These are phyloP conservation scores for Mizuhopecten yessoensis DNA, from an alignment of 1,140 invertebrate genomes.

Conservation along the genomic window DNA sequence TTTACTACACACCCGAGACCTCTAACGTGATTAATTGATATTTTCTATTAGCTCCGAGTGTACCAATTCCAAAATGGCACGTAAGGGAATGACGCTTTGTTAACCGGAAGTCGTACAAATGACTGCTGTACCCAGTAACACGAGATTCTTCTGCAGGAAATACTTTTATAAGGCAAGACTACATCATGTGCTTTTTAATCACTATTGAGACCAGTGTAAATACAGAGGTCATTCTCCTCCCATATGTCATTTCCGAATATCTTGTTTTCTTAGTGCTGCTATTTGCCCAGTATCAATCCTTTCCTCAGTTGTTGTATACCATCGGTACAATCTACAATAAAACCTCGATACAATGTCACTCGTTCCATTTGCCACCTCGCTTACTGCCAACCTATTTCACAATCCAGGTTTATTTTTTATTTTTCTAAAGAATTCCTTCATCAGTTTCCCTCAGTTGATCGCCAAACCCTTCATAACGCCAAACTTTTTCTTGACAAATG, in stretches of 20 bases:
- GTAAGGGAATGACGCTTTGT: constrained; percentile 16
- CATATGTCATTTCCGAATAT: not conserved
- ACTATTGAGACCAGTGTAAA: not conserved
- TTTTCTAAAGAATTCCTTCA: no score
- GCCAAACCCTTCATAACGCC: no score
- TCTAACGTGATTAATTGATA: constrained; percentile 21
- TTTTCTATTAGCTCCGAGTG: constrained; percentile 17
- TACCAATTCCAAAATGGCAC: not conserved
- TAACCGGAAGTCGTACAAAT: constrained; percentile 27
- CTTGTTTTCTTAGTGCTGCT: not conserved
- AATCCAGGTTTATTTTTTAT: no score
- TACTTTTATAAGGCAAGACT: not conserved
- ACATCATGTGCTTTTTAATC: not conserved
- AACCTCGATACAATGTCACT: no score
- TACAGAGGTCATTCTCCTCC: not conserved
- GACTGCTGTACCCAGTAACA: not conserved
- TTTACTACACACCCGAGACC: not conserved
- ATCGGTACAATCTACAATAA: no score
- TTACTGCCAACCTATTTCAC: no score
- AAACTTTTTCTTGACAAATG: no score
- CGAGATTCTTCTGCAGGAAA: not conserved
- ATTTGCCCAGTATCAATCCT: not conserved
- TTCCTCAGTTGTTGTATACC: no score
- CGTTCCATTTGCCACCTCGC: no score
- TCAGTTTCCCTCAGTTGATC: no score